phyloP scores from a whole-genome alignment of 1,140 invertebrate genomes.

The Ephestia elutella region DNA sequence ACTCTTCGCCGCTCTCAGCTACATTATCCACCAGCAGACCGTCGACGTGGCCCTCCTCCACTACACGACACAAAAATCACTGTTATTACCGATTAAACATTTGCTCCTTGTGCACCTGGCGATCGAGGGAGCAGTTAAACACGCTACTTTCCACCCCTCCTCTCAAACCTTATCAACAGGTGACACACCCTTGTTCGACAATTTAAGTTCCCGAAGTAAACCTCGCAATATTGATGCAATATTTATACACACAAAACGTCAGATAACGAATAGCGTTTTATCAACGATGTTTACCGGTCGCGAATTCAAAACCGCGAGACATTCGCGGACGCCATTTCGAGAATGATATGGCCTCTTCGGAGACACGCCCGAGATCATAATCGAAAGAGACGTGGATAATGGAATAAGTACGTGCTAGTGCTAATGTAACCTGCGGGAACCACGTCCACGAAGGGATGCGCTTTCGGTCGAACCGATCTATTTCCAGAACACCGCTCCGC shows the following conservation, averaged over 20 bases:
- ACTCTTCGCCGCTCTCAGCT: conserved; percentile 82
- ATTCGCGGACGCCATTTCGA: conserved; percentile 69
- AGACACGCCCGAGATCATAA: conserved; percentile 59
- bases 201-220: neutral
- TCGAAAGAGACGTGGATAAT: conserved; percentile 22
- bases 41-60: conserved; percentile 63
- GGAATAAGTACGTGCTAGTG: conserved; percentile 26
- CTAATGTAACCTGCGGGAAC: conserved; percentile 45
- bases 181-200: conserved; percentile 60
- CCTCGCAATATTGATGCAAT: neutral
- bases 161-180: conserved; percentile 49
- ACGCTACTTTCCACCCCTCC: conserved; percentile 27
- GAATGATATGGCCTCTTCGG: conserved; percentile 34
- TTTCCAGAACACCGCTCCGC: conserved; percentile 70
- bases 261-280: neutral
- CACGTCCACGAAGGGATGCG: conserved; percentile 58
- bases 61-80: conserved; percentile 49
- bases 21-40: conserved; percentile 79
- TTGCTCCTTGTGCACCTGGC: conserved; percentile 32
- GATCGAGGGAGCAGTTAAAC: neutral
- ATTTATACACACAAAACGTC: neutral
- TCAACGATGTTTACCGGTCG: conserved; percentile 62
- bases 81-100: conserved; percentile 13
- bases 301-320: conserved; percentile 61
- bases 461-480: conserved; percentile 60